Base-by-base conservation (phyloP, 2,113 vertebrate species). In the Dicaeum eximium region DNA sequence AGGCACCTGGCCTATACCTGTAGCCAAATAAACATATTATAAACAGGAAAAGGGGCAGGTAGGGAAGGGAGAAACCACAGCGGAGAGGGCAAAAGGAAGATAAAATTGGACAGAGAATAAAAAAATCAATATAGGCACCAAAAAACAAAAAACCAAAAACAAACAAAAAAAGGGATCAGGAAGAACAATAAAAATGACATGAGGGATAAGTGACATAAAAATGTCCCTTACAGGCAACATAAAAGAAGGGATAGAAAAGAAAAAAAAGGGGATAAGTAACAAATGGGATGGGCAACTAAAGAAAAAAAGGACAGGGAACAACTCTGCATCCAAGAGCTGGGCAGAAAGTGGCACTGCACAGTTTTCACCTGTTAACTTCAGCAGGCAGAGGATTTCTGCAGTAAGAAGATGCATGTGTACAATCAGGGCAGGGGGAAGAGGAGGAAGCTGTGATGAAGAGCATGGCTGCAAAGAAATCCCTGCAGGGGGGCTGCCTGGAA, bases 51-150 rank as follows among this genome's bases (percentile, higher is more conserved):
- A 77, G 5, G 11, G 22, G 4, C 22, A 83, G 14, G 40, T 20
- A 67, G 19, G 44, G 67, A 62, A 67, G 10, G n/a, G 5, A 74
- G 11, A 24, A 66, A 16, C 15, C 2, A 7, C 24, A 56, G 38
- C 0, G 1, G 15, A 10, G 18, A 78, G n/a, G 7, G 12, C 10
- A 75, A 53, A 88, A 54, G 8, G 30, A 38, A 37, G 6, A 1
- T 27, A 56, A 71, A 79, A 71, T 10, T 9, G 31, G 5, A 37
- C 15, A 53, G 27, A 19, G 2, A 66, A 88, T n/a, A 6, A 73
- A 17, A 53, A 57, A 60, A 64, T 31, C 8, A 27, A 21, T 4
- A 48, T 4, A 66, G 14, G 13, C 18, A 64, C 14, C 11, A 9
- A 35, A 25, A 20, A 23, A 8, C 23, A n/a, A 27, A 35, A 47